Conservation (phyloP, 2,888 invertebrate species). For the Tryphoninae sp. region DNA sequence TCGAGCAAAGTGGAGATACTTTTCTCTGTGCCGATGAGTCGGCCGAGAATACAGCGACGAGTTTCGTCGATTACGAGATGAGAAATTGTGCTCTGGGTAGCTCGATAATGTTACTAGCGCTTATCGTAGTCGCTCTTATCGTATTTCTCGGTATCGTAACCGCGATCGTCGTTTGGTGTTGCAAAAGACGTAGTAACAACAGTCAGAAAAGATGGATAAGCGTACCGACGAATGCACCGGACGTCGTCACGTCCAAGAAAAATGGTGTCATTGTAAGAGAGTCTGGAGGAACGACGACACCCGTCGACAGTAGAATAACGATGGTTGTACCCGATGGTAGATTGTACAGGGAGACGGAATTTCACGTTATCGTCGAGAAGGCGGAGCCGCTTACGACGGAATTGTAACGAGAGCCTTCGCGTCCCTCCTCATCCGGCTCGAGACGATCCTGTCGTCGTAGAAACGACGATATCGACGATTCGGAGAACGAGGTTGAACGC, state of each 20-base stretch:
- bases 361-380: slow-evolving; percentile 92
- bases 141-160: slow-evolving; percentile 65
- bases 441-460: slow-evolving; percentile 64
- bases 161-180: slow-evolving; percentile 75
- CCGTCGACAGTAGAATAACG: slow-evolving; percentile 78
- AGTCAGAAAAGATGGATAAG: slow-evolving; percentile 80
- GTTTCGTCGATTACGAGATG: slow-evolving; percentile 74
- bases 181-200: slow-evolving; percentile 78
- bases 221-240: slow-evolving; percentile 78
- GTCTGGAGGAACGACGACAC: slow-evolving; percentile 60
- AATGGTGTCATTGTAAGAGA: slow-evolving; percentile 83
- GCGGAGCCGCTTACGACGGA: slow-evolving; percentile 92
- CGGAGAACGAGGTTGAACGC: slow-evolving; percentile 57
- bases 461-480: slow-evolving; percentile 55
- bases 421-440: slow-evolving; percentile 68
- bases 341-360: slow-evolving; percentile 92
- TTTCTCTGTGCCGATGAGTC: slow-evolving; percentile 74
- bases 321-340: slow-evolving; percentile 91
- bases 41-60: slow-evolving; percentile 65
- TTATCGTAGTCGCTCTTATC: slow-evolving; percentile 69
- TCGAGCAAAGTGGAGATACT: slow-evolving; percentile 74
- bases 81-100: slow-evolving; percentile 74
- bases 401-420: slow-evolving; percentile 82
- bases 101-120: slow-evolving; percentile 74
- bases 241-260: slow-evolving; percentile 78